These are phyloP conservation scores for Cichladusa arquata DNA, from an alignment of 2,113 vertebrate genomes.

Conservation along the genomic window DNA sequence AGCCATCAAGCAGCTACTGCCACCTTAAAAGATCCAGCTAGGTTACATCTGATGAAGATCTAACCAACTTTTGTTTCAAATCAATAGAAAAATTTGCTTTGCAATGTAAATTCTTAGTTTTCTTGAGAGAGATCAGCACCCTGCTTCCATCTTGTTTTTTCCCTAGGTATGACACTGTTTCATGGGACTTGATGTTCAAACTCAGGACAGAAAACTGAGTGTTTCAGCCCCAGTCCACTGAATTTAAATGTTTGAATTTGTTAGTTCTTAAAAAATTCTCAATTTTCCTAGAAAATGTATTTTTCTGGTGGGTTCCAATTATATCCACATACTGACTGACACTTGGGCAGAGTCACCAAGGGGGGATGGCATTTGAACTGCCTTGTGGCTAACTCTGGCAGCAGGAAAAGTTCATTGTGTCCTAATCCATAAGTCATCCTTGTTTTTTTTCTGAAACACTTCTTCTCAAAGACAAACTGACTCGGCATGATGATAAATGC, in stretches of 20 bases:
- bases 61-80: background rate
- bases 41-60: background rate
- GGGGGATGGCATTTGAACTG: background rate
- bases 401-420: background rate
- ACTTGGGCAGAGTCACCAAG: background rate
- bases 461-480: background rate
- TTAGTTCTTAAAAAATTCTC: background rate
- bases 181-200: background rate
- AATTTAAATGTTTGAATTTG: background rate
- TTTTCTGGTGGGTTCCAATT: background rate
- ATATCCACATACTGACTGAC: background rate
- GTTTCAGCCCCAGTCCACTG: background rate
- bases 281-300: background rate
- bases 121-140: background rate
- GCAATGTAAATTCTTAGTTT: background rate
- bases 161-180: background rate
- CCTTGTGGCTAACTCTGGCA: slow-evolving; percentile 8
- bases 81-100: background rate
- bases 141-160: background rate
- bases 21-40: background rate
- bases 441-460: background rate
- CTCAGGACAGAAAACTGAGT: background rate
- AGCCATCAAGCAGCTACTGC: background rate
- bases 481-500: background rate
- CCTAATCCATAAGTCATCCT: background rate